phyloP scores from a whole-genome alignment of 2,113 vertebrate species.

The Otis tarda region DNA sequence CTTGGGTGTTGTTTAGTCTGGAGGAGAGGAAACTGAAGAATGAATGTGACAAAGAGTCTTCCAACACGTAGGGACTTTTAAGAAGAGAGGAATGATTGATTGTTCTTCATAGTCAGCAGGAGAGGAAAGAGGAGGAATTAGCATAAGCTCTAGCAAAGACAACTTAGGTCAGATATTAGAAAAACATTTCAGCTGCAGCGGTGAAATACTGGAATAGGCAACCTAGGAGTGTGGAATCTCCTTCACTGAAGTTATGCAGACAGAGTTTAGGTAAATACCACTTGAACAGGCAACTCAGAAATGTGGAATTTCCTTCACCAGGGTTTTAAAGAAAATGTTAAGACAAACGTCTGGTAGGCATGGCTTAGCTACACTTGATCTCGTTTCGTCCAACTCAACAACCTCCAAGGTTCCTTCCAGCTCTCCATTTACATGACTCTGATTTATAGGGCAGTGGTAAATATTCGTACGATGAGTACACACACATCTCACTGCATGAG shows the following conservation, averaged over 20 bases:
- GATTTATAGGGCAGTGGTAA: background rate
- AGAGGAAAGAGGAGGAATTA: conserved; percentile 12
- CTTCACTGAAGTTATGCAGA: conserved; percentile 29
- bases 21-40: conserved; percentile 51
- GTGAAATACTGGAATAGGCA: conserved; percentile 22
- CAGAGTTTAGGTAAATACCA: conserved; percentile 50
- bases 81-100: conserved; percentile 18
- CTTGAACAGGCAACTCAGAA: conserved; percentile 31
- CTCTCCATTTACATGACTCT: background rate
- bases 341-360: conserved; percentile 17
- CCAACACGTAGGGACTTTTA: background rate
- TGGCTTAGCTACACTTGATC: conserved; percentile 13
- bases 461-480: accelerated
- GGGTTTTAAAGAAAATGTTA: conserved; percentile 11
- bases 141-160: conserved; percentile 37
- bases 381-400: background rate
- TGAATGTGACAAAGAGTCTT: conserved; percentile 29
- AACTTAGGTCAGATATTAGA: conserved; percentile 17
- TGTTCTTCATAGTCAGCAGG: background rate
- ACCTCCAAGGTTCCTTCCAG: conserved; percentile 10
- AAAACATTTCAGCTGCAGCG: conserved; percentile 26
- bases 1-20: conserved; percentile 53
- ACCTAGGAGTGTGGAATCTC: background rate
- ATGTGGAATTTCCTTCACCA: conserved; percentile 15
- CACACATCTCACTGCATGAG: background rate